Percentiles rank a stretch among this genome's conserved stretches.
phyloP scores from a whole-genome alignment of 1,140 invertebrate genomes.

The Magallana angulata region DNA sequence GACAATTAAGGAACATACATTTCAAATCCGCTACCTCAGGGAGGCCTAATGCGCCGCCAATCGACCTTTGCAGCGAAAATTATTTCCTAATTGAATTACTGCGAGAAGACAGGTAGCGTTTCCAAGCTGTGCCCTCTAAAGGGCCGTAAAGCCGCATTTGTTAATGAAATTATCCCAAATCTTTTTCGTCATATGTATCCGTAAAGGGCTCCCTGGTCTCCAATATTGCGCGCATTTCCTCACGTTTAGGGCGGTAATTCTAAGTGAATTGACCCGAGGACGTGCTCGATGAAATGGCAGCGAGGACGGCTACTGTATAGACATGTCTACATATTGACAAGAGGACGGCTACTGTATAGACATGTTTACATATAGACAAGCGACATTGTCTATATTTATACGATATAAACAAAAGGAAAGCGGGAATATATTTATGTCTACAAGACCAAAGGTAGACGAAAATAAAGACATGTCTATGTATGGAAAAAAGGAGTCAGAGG shows the following conservation, averaged over 20 bases:
- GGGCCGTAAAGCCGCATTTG: conserved; percentile 50
- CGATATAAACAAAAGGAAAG: no score
- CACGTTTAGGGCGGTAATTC: conserved; percentile 53
- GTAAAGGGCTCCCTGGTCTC: conserved; percentile 45
- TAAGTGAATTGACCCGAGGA: conserved; percentile 48
- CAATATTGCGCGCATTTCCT: conserved; percentile 49
- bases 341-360: no score
- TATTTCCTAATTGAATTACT: conserved; percentile 54
- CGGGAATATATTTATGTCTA: no score
- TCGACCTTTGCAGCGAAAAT: conserved; percentile 46
- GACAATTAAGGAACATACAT: conserved; percentile 43
- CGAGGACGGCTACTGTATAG: neutral
- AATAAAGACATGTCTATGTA: no score
- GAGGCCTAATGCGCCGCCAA: conserved; percentile 43
- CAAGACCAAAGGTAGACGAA: no score
- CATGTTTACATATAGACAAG: no score
- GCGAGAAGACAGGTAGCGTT: conserved; percentile 57
- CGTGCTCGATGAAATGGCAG: neutral
- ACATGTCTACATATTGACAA: neutral
- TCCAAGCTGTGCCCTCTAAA: conserved; percentile 38
- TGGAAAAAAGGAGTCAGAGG: no score
- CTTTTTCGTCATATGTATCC: conserved; percentile 51
- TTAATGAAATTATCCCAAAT: conserved; percentile 56
- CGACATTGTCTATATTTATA: no score
- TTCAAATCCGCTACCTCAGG: conserved; percentile 51